These are phyloP conservation scores for Oreochromis spilurus DNA, from an alignment of 2,113 vertebrate species.

Conservation along the genomic window DNA sequence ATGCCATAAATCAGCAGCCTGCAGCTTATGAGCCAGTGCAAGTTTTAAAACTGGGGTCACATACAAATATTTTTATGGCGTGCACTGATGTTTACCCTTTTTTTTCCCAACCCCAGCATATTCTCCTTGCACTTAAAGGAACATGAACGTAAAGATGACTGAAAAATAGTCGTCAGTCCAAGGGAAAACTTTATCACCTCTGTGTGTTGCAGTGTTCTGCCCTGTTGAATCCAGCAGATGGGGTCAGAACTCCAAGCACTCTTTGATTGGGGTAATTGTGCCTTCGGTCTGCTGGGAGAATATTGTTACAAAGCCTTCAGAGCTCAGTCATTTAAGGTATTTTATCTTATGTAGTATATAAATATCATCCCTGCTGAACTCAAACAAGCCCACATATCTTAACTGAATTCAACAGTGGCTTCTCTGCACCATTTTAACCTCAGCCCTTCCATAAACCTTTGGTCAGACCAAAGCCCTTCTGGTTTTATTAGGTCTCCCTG, in stretches of 20 bases:
- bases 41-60: background rate
- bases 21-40: background rate
- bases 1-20: background rate
- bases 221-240: constrained; percentile 45
- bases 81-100: background rate
- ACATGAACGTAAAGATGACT: background rate
- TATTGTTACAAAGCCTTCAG: background rate
- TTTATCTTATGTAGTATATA: background rate
- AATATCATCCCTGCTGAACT: background rate
- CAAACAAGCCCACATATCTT: constrained; percentile 3
- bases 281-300: background rate
- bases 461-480: background rate
- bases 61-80: background rate
- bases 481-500: background rate
- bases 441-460: background rate
- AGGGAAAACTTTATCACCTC: background rate
- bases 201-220: background rate
- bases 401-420: constrained; percentile 1
- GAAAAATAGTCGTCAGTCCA: background rate
- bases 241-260: constrained; percentile 9
- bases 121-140: background rate
- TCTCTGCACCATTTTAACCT: background rate
- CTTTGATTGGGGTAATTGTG: background rate
- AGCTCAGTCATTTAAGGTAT: background rate
- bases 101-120: background rate